A percentile compares a stretch with the other conserved stretches of the same genome.
These are phyloP conservation scores for Pycnonotus jocosus DNA, from an alignment of 2,113 vertebrate species.

Conservation along the genomic window DNA sequence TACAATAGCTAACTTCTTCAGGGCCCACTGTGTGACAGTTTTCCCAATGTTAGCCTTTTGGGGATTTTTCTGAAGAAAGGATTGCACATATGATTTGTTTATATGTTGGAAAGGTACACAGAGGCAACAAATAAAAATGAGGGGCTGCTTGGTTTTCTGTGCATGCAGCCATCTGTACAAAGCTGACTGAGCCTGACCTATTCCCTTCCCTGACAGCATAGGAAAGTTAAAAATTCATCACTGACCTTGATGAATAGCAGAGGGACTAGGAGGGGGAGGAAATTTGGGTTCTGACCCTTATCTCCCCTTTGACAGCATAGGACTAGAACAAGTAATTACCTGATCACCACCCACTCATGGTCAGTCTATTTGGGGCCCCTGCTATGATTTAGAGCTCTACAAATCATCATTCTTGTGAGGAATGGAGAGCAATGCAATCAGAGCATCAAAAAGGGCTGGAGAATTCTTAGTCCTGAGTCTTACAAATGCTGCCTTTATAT, in stretches of 20 bases:
- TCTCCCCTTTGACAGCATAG: not conserved
- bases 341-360: not conserved
- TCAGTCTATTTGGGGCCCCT: not conserved
- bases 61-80: not conserved
- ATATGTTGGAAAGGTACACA: not conserved
- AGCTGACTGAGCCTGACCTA: not conserved
- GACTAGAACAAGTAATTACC: not conserved
- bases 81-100: not conserved
- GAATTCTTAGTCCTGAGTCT: not conserved
- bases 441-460: not conserved
- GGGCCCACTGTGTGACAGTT: not conserved
- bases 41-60: not conserved
- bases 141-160: not conserved
- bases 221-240: not conserved
- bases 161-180: not conserved
- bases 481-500: not conserved
- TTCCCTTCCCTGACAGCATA: not conserved
- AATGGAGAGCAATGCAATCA: not conserved
- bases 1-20: not conserved
- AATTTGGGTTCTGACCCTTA: not conserved
- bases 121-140: not conserved
- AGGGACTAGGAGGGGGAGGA: rapidly evolving
- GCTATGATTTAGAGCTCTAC: not conserved
- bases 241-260: not conserved
- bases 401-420: not conserved